phyloP scores from a whole-genome alignment of 2,888 invertebrate genomes.

The Volucella zonaria region DNA sequence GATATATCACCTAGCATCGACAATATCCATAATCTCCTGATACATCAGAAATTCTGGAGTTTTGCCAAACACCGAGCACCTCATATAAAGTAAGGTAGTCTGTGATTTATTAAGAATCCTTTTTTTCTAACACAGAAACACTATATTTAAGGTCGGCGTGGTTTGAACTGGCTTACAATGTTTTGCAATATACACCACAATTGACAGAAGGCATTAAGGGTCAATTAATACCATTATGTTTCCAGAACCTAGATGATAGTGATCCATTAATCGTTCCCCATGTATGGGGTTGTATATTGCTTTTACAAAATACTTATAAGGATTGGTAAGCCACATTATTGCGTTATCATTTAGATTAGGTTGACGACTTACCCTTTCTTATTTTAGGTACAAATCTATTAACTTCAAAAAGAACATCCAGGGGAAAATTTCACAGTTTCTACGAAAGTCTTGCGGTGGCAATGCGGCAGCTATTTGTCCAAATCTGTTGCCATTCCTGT shows the following conservation, averaged over 20 bases:
- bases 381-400: slow-evolving; percentile 83
- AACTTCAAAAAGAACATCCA: slow-evolving; percentile 89
- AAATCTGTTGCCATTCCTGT: slow-evolving; percentile 90
- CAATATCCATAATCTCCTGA: slow-evolving; percentile 84
- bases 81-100: slow-evolving; percentile 80
- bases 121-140: background rate
- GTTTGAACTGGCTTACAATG: slow-evolving; percentile 86
- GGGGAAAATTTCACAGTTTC: slow-evolving; percentile 87
- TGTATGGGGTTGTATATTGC: slow-evolving; percentile 90
- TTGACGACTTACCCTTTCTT: background rate
- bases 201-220: slow-evolving; percentile 84
- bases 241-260: slow-evolving; percentile 87
- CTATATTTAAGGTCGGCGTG: slow-evolving; percentile 84
- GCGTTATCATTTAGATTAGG: background rate
- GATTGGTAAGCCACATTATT: slow-evolving; percentile 79
- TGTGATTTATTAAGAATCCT: background rate
- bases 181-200: slow-evolving; percentile 85
- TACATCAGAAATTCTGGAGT: slow-evolving; percentile 88
- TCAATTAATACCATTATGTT: slow-evolving; percentile 85
- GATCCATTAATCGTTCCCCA: slow-evolving; percentile 87
- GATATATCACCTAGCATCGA: slow-evolving; percentile 78
- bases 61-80: slow-evolving; percentile 84
- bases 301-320: slow-evolving; percentile 84
- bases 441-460: slow-evolving; percentile 89
- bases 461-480: slow-evolving; percentile 89